Percentiles rank a stretch among this genome's conserved stretches.
phyloP scores from a whole-genome alignment of 2,888 invertebrate species.

The Dynastes hyllus region DNA sequence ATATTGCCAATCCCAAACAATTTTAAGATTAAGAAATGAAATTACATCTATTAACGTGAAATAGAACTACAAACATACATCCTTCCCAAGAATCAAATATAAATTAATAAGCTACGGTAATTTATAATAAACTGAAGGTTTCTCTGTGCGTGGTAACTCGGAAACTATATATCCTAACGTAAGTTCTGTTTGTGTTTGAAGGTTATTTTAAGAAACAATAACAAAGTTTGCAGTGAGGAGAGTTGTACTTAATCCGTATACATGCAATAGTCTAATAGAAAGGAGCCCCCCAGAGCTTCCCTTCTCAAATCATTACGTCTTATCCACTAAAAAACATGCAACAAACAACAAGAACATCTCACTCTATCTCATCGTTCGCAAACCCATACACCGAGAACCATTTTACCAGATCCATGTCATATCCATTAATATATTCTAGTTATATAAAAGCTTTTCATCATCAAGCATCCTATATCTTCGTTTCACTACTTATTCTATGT shows the following conservation, averaged over 20 bases:
- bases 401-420: not conserved
- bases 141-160: constrained; percentile 36
- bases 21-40: too few species aligned
- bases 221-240: constrained; percentile 55
- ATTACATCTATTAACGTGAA: too few species aligned
- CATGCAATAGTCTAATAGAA: not conserved
- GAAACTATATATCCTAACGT: constrained; percentile 21
- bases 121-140: constrained; percentile 8
- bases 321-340: not conserved
- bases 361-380: constrained; percentile 5
- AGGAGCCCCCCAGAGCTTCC: constrained; percentile 58
- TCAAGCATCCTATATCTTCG: constrained; percentile 3
- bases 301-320: constrained; percentile 26
- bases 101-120: too few species aligned
- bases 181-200: constrained; percentile 49
- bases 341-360: too few species aligned
- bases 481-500: constrained; percentile 6
- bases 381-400: constrained; percentile 2
- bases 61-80: too few species aligned
- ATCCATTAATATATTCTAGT: not conserved
- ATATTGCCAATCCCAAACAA: too few species aligned
- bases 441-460: not conserved
- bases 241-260: constrained; percentile 20
- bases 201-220: constrained; percentile 50
- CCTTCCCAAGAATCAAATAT: too few species aligned